Percentiles rank a stretch among this genome's conserved stretches.
phyloP scores from a whole-genome alignment of 2,797 vertebrate species.

The Ctenosaura bakeri region DNA sequence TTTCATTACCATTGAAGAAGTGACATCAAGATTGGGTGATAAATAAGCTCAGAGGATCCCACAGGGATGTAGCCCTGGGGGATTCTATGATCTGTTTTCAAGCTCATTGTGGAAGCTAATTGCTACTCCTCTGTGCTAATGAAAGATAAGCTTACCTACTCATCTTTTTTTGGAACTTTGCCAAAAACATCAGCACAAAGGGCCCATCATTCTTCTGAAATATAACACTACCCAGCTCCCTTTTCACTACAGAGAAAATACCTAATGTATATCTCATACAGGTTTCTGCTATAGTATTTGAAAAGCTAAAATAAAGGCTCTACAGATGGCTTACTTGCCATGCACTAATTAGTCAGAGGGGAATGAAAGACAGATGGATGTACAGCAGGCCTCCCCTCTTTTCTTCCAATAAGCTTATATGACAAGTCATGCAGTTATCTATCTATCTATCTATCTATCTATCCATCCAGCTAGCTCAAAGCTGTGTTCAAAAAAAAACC shows the following conservation, averaged over 20 bases:
- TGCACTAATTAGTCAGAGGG: neutral
- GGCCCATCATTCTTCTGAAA: neutral
- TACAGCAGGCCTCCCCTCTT: neutral
- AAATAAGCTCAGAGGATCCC: neutral
- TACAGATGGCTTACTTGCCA: neutral
- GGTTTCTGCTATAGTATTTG: neutral
- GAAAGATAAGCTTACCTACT: slow-evolving; percentile 1
- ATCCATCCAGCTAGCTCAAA: neutral
- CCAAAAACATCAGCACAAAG: neutral
- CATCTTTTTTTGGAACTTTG: neutral
- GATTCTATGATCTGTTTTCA: slow-evolving; percentile 7
- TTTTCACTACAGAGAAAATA: slow-evolving; percentile 14
- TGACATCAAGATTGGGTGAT: neutral
- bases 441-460: neutral
- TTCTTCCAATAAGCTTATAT: neutral
- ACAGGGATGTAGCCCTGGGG: neutral
- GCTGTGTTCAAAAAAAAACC: neutral
- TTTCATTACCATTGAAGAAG: neutral
- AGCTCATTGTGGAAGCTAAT: slow-evolving; percentile 4
- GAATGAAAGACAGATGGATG: slow-evolving; percentile 22
- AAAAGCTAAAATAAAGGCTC: slow-evolving; percentile 28
- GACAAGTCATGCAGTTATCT: neutral
- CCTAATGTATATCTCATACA: neutral
- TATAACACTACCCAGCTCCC: neutral
- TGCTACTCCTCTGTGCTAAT: slow-evolving; percentile 20